Conservation (phyloP, 2,888 invertebrate genomes). For the Sinohyriopsis cumingii region DNA sequence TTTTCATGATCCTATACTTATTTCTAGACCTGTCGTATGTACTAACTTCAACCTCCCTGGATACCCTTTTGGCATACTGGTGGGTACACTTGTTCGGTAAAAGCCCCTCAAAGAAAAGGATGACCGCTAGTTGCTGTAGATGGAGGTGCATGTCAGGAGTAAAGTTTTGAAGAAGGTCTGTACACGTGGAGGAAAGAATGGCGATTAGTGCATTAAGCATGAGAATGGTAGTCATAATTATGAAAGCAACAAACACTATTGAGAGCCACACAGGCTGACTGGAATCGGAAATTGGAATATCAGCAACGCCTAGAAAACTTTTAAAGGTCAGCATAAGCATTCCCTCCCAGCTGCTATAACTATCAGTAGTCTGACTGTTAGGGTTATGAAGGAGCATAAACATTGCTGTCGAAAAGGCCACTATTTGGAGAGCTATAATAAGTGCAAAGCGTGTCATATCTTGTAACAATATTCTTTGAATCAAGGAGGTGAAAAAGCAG, state of each 20-base stretch:
- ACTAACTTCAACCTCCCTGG: no score
- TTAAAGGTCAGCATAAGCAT: slow-evolving; percentile 53
- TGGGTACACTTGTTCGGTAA: slow-evolving; percentile 8
- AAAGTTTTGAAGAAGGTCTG: slow-evolving; percentile 42
- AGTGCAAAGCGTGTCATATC: slow-evolving; percentile 45
- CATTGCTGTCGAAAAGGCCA: slow-evolving; percentile 53
- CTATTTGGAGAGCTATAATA: slow-evolving; percentile 46
- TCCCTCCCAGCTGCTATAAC: slow-evolving; percentile 32
- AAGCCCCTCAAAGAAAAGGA: slow-evolving; percentile 44
- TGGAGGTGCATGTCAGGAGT: slow-evolving; percentile 46
- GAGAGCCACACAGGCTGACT: slow-evolving; percentile 47
- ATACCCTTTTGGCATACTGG: no score
- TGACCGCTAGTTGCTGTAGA: slow-evolving; percentile 46
- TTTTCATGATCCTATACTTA: no score
- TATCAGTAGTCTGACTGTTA: slow-evolving; percentile 10
- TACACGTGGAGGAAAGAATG: slow-evolving; percentile 60
- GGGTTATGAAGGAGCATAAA: slow-evolving; percentile 47
- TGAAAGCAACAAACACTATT: slow-evolving; percentile 46
- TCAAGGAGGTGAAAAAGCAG: slow-evolving; percentile 58
- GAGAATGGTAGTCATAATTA: slow-evolving; percentile 50
- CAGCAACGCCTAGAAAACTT: slow-evolving; percentile 54
- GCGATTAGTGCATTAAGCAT: slow-evolving; percentile 60
- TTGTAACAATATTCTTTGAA: slow-evolving; percentile 53
- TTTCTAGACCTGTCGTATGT: no score
- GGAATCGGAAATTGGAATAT: slow-evolving; percentile 41